Evolutionary conservation across 35 echinoderm and acorn worm species (phyloP), one percentile per base, ranked within the genome.

Genomic region (Apostichopus parvimensis): DNA sequence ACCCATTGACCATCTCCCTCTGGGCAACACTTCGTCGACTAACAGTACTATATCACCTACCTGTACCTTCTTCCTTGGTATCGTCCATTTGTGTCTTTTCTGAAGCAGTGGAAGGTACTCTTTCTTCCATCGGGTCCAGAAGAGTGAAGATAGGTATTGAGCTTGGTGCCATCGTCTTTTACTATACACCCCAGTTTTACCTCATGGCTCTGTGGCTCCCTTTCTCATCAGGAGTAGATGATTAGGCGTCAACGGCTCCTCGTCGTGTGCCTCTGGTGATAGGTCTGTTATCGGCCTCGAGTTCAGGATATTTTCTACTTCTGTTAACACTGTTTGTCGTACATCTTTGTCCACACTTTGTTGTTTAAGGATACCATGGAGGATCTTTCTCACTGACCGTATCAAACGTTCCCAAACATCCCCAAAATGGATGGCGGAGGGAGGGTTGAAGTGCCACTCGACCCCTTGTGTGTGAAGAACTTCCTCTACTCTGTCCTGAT

Each of bases 91-190:
- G 15, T 92, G 90, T 20, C 94, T 87, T 12, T 79, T 87, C 53
- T 95, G 94, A 5, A 95, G 73, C 7, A 92, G 57, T 2, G 90
- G 94, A 70, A 95, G 94, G 53, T 95, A 95, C 83, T 92, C 90
- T 21, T 88, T 95, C 54, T 15, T 87, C 94, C 94, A 95, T 3
- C 90, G 78, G 0, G 72, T 54, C 94, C 90, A 95, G 64, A 95
- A 95, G n/a, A 87, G 76, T 21, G 60, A 73, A 14, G 94, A 68
- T 18, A 95, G 83, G 57, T 95, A 95, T 73, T 95, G 94, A 8
- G 78, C 94, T 57, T 92, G 82, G 7, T 65, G 90, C 90, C 94
- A 95, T 78, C 94, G 92, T 81, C 53, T 95, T 15, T 82, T 93
- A 6, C 83, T 54, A 57, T 87, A 80, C 4, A 58, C 13, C 56